phyloP scores from a whole-genome alignment of 1,140 invertebrate species.

The Megalonaias nervosa region DNA sequence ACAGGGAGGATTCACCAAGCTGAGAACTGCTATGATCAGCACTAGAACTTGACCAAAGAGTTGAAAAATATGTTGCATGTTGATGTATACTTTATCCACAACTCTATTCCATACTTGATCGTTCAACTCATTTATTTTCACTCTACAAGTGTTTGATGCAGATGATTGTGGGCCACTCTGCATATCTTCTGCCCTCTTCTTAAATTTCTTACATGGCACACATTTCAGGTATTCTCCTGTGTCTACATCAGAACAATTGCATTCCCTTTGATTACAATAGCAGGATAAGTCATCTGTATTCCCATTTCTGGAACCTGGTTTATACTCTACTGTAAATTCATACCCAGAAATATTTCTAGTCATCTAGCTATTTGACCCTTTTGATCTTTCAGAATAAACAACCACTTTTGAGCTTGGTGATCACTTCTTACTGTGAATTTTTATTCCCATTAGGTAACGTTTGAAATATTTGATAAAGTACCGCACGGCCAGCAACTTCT shows the following conservation, averaged over 20 bases:
- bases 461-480: slow-evolving; percentile 26
- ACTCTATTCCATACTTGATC: no score
- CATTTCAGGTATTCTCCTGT: slow-evolving; percentile 13
- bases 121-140: no score
- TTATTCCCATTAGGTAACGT: neutral
- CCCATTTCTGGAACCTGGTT: no score
- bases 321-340: no score
- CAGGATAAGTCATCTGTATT: no score
- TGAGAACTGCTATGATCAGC: no score
- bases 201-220: neutral
- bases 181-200: neutral
- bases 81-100: no score
- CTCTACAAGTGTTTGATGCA: no score
- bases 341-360: no score
- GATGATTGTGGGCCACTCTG: neutral
- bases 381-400: slow-evolving; percentile 27
- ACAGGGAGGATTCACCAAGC: no score
- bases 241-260: slow-evolving; percentile 45
- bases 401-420: slow-evolving; percentile 38
- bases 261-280: slow-evolving; percentile 36
- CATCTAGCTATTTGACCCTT: slow-evolving; percentile 28
- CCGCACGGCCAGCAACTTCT: slow-evolving; percentile 41
- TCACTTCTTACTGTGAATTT: slow-evolving; percentile 39
- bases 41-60: no score
- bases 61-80: no score